Base-by-base conservation (phyloP, 2,888 invertebrate genomes). In the Apodemia hepburni region DNA sequence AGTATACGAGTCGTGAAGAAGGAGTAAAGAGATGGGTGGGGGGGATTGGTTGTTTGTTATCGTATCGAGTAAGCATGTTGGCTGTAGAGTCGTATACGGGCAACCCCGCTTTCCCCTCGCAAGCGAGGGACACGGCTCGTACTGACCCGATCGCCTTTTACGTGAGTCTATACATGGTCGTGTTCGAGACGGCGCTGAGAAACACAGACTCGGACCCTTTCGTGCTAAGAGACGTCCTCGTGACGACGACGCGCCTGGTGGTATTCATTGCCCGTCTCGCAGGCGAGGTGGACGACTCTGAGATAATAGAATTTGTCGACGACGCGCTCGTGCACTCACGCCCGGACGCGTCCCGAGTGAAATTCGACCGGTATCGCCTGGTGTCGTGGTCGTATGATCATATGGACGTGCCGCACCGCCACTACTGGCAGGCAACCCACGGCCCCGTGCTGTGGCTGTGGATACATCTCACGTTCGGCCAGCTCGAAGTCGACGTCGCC, bases 291-390 rank as follows among this genome's bases (percentile, higher is more conserved):
- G 8, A 49, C 49, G 49, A 49, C 49, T 49, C 49, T 1, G 49
- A 49, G 18, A 49, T 49, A 18, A n/a, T 18, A 18, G 17, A 49
- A 18, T 49, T 58, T 17, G 58, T 35, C 58, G 29, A 58, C 58
- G 38, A 58, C 58, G 57, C 42, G 54, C 59, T 63, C 54, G 47
- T 63, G 45, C 61, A 64, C 49, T 18, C 18, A 49, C 49, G 18
- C 18, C 18, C 18, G 18, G 49, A 49, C 18, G 49, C 49, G 49
- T 49, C 7, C 29, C 29, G 29, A 29, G 29, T 29, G 29, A 29
- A 42, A 15, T 15, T 42, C 11, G 15, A 12, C 42, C 15, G 42
- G 11, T 12, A 3, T 17, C 49, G 5, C 47, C 47, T 47, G 47
- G 47, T 47, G 47, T 17, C 47, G 47, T 47, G 47, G 47, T 47